Evolutionary conservation across 2,888 invertebrate species (phyloP), one percentile per base, ranked within the genome.

Genomic region (Lamellibrachia satsuma): DNA sequence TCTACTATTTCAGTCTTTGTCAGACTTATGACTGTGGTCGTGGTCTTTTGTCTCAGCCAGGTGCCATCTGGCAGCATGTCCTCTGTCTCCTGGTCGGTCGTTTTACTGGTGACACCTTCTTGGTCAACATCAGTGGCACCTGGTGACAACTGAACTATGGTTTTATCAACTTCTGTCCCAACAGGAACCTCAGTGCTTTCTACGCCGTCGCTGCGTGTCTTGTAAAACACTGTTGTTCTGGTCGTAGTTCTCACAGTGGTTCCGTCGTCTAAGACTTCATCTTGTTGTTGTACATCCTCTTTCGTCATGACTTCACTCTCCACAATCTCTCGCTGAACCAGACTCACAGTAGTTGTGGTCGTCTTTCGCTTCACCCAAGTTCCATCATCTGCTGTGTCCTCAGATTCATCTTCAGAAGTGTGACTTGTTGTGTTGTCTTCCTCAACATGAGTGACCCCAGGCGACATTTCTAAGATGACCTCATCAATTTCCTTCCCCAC

Each of bases 21-120:
- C 52, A 52, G 52, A 52, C 27, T 52, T 11, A 91, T 22, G 52
- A 52, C 27, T 90, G 57, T 57, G 15, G 90, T 51, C 39, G 91
- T 92, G 92, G 52, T 52, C 51, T 39, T 92, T 27, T 90, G 90
- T 90, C 90, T 92, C 92, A 90, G 11, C 92, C 92, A 92, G 96
- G 97, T 95, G 97, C 95, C 95, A 92, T 95, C 95, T 93, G 95
- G 95, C 52, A 94, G 93, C 90, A 94, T 93, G 92, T 94, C 94
- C 93, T 95, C 95, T 51, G 94, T 91, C 94, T 92, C 93, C 94
- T 93, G 39, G 22, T 94, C 52, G 39, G 94, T 93, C 9, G 93
- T 92, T 94, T 9, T 92, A 52, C 91, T 90, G 39, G 90, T 52
- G 27, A 92, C 75, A 90, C 92, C 91, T 52, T 92, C 92, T 11